A percentile compares a stretch with the other conserved stretches of the same genome.
Conservation (phyloP, 1,140 invertebrate species). For the Penaeus indicus region DNA sequence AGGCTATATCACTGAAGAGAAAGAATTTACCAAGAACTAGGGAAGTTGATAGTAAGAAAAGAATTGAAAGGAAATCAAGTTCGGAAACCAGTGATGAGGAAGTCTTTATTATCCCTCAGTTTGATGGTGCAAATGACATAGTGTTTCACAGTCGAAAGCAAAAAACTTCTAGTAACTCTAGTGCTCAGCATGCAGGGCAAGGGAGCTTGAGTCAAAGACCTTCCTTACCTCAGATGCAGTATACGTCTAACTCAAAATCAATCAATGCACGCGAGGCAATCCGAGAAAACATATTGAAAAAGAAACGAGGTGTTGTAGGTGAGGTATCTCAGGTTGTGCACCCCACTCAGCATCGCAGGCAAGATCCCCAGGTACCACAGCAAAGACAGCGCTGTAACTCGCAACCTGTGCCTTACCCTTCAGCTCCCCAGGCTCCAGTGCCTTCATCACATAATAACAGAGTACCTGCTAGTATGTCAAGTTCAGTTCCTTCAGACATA, state of each 20-base stretch:
- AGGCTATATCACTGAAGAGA: not conserved
- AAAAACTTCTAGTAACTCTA: too few species aligned
- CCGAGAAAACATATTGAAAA: conserved; percentile 35
- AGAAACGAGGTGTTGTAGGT: conserved; percentile 12
- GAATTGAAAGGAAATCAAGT: too few species aligned
- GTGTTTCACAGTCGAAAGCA: not conserved
- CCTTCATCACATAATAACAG: conserved; percentile 43
- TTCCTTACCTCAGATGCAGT: conserved; percentile 16
- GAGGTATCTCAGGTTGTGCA: not conserved
- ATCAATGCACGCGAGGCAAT: conserved; percentile 6
- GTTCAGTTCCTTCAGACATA: conserved; percentile 14
- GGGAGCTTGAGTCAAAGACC: not conserved
- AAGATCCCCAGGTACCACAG: not conserved
- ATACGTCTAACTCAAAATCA: not conserved
- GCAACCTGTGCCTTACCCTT: conserved; percentile 40
- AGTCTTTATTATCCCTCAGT: conserved; percentile 50
- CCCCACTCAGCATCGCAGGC: conserved; percentile 3
- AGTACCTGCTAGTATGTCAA: conserved; percentile 36
- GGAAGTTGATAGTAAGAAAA: too few species aligned
- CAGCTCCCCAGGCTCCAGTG: conserved; percentile 39
- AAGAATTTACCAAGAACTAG: too few species aligned
- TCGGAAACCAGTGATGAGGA: conserved; percentile 45
- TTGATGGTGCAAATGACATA: conserved; percentile 57
- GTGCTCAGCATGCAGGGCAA: too few species aligned
- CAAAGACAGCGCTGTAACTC: not conserved